A percentile compares a stretch with the other conserved stretches of the same genome.
These are phyloP conservation scores for Octodon degus DNA, from an alignment of 2,113 vertebrate genomes.

Conservation along the genomic window DNA sequence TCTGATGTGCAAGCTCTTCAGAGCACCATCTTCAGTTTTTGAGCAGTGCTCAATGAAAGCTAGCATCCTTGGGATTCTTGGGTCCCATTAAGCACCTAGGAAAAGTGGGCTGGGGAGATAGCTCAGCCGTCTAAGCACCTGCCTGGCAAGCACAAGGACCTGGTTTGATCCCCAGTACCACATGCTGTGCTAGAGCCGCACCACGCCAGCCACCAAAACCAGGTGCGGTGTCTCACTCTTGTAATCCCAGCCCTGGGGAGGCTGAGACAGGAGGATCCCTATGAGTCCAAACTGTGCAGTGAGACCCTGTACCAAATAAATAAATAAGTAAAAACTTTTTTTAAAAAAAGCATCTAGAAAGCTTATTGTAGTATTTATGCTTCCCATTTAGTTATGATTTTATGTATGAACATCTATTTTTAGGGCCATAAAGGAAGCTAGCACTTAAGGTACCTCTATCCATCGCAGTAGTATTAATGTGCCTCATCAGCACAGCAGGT, in stretches of 20 bases:
- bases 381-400: neutral
- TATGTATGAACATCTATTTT: neutral
- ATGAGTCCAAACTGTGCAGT: too few species aligned
- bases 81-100: neutral
- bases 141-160: too few species aligned
- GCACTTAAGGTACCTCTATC: neutral
- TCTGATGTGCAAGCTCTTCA: neutral
- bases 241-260: too few species aligned
- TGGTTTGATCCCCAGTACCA: too few species aligned
- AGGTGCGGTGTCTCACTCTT: too few species aligned
- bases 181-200: too few species aligned
- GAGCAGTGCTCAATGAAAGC: neutral
- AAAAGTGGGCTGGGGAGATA: too few species aligned
- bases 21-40: neutral
- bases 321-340: too few species aligned
- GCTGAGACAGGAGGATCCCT: too few species aligned
- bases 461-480: neutral
- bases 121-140: too few species aligned
- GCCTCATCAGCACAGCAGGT: neutral
- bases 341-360: neutral
- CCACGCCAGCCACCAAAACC: too few species aligned
- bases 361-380: neutral
- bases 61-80: neutral
- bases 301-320: too few species aligned
- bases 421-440: neutral